Percentiles rank a stretch among this genome's conserved stretches.
Evolutionary conservation across 2,797 vertebrate species (phyloP).

Genomic region (Oreochromis mossambicus): DNA sequence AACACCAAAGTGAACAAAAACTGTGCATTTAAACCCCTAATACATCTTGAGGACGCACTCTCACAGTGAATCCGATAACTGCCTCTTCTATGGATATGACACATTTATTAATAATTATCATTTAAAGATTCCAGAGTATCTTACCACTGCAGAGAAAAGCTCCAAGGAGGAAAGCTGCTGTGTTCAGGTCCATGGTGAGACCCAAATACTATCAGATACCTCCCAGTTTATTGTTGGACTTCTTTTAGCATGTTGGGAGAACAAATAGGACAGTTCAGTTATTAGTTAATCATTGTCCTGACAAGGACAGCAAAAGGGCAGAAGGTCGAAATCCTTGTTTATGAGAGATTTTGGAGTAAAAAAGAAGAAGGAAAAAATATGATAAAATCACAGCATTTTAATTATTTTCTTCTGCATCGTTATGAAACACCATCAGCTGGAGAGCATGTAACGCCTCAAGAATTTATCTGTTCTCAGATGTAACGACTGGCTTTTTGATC

Average conservation of each 20-base stretch:
- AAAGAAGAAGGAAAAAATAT: background rate
- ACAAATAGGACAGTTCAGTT: slow-evolving; percentile 58
- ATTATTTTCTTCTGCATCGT: background rate
- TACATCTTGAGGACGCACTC: background rate
- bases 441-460: background rate
- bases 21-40: background rate
- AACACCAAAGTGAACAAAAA: background rate
- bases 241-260: slow-evolving; percentile 24
- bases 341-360: background rate
- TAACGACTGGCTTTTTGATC: background rate
- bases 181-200: slow-evolving; percentile 65
- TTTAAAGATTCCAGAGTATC: background rate
- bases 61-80: background rate
- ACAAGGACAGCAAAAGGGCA: slow-evolving; percentile 59
- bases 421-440: background rate
- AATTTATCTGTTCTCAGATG: background rate
- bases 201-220: slow-evolving; percentile 32
- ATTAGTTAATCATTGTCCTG: slow-evolving; percentile 76
- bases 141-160: slow-evolving; percentile 70
- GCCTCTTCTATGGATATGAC: background rate
- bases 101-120: background rate
- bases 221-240: slow-evolving; percentile 16
- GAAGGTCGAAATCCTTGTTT: slow-evolving; percentile 62
- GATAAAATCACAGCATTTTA: background rate
- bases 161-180: slow-evolving; percentile 54